phyloP scores from a whole-genome alignment of 2,888 invertebrate genomes.

The Creontiades dilutus region DNA sequence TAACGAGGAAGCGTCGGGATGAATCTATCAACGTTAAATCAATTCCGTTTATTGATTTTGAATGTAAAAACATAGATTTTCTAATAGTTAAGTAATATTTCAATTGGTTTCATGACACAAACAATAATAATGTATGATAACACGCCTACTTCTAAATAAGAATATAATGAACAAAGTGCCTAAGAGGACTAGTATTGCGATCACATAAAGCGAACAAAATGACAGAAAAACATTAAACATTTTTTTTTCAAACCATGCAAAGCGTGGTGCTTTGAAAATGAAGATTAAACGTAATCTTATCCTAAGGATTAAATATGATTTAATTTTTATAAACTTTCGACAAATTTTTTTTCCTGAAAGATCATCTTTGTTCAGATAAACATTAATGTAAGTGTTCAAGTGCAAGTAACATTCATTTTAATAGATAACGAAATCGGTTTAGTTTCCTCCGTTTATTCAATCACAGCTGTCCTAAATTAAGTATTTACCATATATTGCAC shows the following conservation, averaged over 20 bases:
- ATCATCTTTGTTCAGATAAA: neutral
- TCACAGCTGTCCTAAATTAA: slow-evolving; percentile 25
- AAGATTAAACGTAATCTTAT: neutral
- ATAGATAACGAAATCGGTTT: neutral
- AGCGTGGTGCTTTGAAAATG: slow-evolving; percentile 22
- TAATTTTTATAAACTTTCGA: neutral
- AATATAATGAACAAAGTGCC: slow-evolving; percentile 40
- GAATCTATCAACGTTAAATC: neutral
- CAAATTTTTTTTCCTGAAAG: neutral
- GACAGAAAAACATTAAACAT: neutral
- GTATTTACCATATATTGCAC: slow-evolving; percentile 12
- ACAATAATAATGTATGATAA: slow-evolving; percentile 31
- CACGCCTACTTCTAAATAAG: slow-evolving; percentile 3
- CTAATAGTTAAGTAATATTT: slow-evolving; percentile 21
- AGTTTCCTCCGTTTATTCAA: neutral
- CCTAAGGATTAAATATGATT: slow-evolving; percentile 4
- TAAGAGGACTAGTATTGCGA: slow-evolving; percentile 61
- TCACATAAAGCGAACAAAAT: slow-evolving; percentile 44
- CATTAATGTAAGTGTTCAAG: slow-evolving; percentile 25
- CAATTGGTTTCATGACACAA: slow-evolving; percentile 20
- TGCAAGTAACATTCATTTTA: neutral
- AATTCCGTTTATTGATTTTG: slow-evolving; percentile 56
- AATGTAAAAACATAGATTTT: slow-evolving; percentile 56
- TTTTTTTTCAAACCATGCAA: neutral
- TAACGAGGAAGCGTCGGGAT: too few species aligned